Conservation (phyloP, 2,888 invertebrate species). For the Caradrina clavipalpis region DNA sequence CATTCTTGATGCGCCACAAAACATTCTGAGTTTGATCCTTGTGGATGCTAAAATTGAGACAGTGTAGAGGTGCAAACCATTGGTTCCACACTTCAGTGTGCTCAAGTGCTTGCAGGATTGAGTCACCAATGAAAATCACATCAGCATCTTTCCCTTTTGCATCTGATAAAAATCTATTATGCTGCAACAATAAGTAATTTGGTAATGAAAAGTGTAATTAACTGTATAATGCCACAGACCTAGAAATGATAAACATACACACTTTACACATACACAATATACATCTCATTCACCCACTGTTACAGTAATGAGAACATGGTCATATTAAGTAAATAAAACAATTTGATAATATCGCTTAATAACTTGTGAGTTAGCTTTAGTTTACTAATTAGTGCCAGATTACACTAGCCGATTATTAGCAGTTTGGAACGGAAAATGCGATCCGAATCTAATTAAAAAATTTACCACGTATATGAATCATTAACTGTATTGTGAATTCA, state of each 20-base stretch:
- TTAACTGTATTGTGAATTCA: constrained; percentile 34
- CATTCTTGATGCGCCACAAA: constrained; percentile 97
- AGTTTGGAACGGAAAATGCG: constrained; percentile 37
- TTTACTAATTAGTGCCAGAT: constrained; percentile 27
- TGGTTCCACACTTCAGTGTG: constrained; percentile 97
- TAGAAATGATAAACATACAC: not conserved
- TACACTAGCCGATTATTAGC: constrained; percentile 33
- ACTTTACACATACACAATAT: not conserved
- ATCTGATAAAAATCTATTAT: constrained; percentile 96
- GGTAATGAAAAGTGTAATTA: not conserved
- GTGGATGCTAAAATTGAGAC: constrained; percentile 97
- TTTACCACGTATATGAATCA: constrained; percentile 44
- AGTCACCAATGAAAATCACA: constrained; percentile 97
- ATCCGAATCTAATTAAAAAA: constrained; percentile 43
- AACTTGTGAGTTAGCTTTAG: not conserved
- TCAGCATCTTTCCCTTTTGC: constrained; percentile 97
- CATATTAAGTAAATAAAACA: not conserved
- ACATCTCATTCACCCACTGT: not conserved
- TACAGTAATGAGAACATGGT: not conserved
- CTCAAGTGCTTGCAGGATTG: constrained; percentile 95
- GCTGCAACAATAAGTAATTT: constrained; percentile 90
- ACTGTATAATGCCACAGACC: not conserved
- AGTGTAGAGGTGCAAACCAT: constrained; percentile 97
- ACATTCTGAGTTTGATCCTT: constrained; percentile 97
- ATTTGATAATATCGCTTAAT: not conserved